Base-by-base conservation (phyloP, 2,888 invertebrate genomes). In the Dicyrtomina minuta region DNA sequence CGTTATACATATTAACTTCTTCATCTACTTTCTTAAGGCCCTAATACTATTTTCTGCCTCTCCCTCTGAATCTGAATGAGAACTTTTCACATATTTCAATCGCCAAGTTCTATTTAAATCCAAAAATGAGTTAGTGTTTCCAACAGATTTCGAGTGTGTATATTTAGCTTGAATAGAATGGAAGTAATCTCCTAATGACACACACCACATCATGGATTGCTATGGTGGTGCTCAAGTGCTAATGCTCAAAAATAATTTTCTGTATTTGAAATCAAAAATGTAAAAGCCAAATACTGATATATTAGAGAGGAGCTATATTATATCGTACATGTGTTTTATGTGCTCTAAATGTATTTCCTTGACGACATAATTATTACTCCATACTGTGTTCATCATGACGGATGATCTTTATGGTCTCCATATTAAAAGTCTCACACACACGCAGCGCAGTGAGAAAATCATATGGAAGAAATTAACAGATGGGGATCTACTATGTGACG, bases 381-480 rank as follows among this genome's bases (percentile, higher is more conserved):
- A 65, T 65, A 65, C 65, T 65, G 65, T 24, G 65, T 24, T 60
- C 41, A 56, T 55, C 41, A 65, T 65, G 65, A 65, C 65, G 55
- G 65, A 65, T 65, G 65, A 55, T 27, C 49, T 33, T 53, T 51
- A 64, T 27, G 26, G 51, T 46, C 53, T 55, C 55, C 22, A 24
- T 65, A 55, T 65, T 51, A 64, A 64, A 65, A 55, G 55, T 44
- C 39, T 24, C 27, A 62, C 22, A 53, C 51, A 53, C 51, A 64
- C 15, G 22, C 15, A 51, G 49, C 20, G 64, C 26, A 56, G 56
- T n/a, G 60, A 60, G 43, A 64, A 17, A 64, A 64, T 64, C 64
- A 64, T 22, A 55, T 64, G 64, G 64, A 43, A 55, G 65, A 65
- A 65, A 65, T 65, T 65, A 65, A 43, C 56, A 56, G 65, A 65